Conservation (phyloP, 2,113 vertebrate species). For the Probosciger aterrimus region DNA sequence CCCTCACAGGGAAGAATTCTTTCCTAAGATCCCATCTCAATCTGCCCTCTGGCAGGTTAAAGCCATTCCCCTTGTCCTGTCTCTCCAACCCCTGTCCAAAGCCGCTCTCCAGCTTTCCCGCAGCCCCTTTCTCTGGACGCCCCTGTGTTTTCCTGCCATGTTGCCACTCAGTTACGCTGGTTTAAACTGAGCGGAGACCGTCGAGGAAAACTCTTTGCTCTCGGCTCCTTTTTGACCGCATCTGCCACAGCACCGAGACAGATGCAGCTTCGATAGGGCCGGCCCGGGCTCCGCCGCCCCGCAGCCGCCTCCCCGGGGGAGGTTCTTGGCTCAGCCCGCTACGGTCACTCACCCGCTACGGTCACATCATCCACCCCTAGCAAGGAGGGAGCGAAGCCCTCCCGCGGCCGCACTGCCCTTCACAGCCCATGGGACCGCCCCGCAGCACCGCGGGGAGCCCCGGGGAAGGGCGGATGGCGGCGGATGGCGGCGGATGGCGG, state of each 20-base stretch:
- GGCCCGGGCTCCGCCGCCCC: not conserved
- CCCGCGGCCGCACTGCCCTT: not conserved
- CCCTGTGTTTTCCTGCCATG: conserved; percentile 51
- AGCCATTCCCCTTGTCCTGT: not conserved
- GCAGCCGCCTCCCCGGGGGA: not conserved
- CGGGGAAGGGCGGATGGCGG: not conserved
- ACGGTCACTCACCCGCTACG: not conserved
- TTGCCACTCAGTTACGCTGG: conserved; percentile 43
- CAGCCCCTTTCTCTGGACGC: not conserved
- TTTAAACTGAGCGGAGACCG: conserved; percentile 60
- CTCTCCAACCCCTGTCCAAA: too few relatives aligned
- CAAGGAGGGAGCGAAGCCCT: not conserved
- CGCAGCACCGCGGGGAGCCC: not conserved
- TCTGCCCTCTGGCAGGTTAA: not conserved
- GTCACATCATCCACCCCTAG: not conserved
- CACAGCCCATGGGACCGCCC: not conserved
- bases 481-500: not conserved
- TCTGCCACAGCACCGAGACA: conserved; percentile 23
- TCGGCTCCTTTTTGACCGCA: conserved; percentile 70
- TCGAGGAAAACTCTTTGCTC: conserved; percentile 48
- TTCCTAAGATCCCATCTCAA: too few relatives aligned
- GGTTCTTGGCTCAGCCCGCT: not conserved
- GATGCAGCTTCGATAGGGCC: conserved; percentile 70
- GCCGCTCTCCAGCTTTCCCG: too few relatives aligned
- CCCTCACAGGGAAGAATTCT: not conserved